Base-by-base conservation (phyloP, 2,797 vertebrate genomes). In the Pseudochromis fuscus region DNA sequence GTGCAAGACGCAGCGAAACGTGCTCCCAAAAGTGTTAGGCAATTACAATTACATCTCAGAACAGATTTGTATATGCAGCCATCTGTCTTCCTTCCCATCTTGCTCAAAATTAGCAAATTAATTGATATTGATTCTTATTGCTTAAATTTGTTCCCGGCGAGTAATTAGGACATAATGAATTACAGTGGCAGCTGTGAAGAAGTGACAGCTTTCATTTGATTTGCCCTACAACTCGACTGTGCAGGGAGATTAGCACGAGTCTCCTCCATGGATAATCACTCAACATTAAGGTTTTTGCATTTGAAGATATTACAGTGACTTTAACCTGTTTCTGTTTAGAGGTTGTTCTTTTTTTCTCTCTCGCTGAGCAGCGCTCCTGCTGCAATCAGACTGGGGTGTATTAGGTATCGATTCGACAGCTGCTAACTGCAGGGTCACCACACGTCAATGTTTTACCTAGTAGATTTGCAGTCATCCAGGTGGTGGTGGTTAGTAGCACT, bases 81-180 rank as follows among this genome's bases (percentile, higher is more conserved):
- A 73, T 82, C 77, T 81, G 79, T 74, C 49, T 67, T 74, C 66
- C 61, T 40, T 49, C 42, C 37, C n/a, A 55, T 51, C 67, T 65
- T 51, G 50, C 50, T 49, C 44, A 72, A 87, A 85, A 90, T 83
- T 66, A 83, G 60, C 55, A 75, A 72, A 81, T 84, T 65, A 87
- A 89, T 89, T 87, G 64, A 76, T 87, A 87, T 83, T 61, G 75
- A 87, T 88, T 82, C 61, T 81, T 59, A 77, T 85, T 73, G 80
- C 60, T 73, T 52, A 23, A 72, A 87, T 75, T 69, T 77, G 66
- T 73, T 86, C 78, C 56, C 6, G 18, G n/a, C 0, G n/a, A 71
- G 67, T 79, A 86, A 89, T 86, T 77, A 82, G 65, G 69, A 75
- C 31, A n/a, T 81, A 76, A 86, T 82, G 68, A 87, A 82, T 87